Evolutionary conservation across 1,140 invertebrate genomes (phyloP), one percentile per base, ranked within the genome.

Genomic region (Phenacoccus solenopsis): DNA sequence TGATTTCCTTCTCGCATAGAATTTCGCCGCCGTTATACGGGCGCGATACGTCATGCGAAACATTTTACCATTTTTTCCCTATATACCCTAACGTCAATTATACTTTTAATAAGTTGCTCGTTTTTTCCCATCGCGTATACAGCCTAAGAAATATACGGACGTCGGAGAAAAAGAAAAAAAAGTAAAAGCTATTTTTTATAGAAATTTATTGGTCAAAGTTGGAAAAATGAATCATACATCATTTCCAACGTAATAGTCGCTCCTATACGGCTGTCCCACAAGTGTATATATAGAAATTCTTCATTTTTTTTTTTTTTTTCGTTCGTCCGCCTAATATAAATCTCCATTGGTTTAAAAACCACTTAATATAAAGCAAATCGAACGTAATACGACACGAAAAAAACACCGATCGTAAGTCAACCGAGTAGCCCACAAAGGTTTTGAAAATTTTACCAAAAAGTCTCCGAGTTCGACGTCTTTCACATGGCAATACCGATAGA

Each of bases 171-270:
- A 49, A n/a, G n/a, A n/a, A n/a, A n/a, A n/a, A n/a, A n/a, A n/a
- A n/a, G 38, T n/a, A n/a, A n/a, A 49, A 49, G 38, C 38, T 49
- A 49, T 49, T 49, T 49, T 49, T 49, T 49, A 49, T 49, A 49
- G 20, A 49, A 49, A 49, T 49, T 49, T 49, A 49, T 49, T 49
- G 38, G 38, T 49, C 38, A 49, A 49, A 49, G 38, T 49, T 49
- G 16, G 38, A 5, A 49, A 49, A 49, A n/a, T 49, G 38, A 49
- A 49, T 16, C 38, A 49, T 49, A 49, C 38, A 49, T 49, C 38
- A 49, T 49, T 49, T n/a, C 38, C 5, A 49, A 49, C 38, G 38
- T 49, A 49, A 49, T n/a, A n/a, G 38, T 49, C 38, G 38, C 20
- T n/a, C 38, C n/a, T n/a, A n/a, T n/a, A n/a, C 38, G 20, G 38